These are phyloP conservation scores for Phalacrocorax aristotelis DNA, from an alignment of 2,113 vertebrate species.

Conservation along the genomic window DNA sequence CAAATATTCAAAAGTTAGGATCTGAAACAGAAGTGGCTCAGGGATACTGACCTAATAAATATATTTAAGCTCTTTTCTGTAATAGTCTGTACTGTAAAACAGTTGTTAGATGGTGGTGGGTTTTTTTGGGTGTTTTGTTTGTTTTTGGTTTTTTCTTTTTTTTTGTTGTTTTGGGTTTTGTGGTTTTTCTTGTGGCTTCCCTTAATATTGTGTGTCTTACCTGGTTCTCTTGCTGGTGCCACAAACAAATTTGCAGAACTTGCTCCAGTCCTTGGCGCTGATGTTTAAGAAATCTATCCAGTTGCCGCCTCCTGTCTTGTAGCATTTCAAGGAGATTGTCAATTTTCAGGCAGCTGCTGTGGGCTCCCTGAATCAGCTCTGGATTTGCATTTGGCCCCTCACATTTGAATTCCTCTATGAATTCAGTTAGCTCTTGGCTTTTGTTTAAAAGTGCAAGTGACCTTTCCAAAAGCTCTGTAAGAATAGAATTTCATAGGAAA, in stretches of 20 bases:
- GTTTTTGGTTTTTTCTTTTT: too few species aligned
- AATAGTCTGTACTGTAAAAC: neutral
- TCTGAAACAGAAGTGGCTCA: neutral
- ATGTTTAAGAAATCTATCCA: slow-evolving; percentile 77
- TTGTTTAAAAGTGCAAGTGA: slow-evolving; percentile 87
- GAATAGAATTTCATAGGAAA: neutral
- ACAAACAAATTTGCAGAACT: slow-evolving; percentile 75
- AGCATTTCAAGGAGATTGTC: slow-evolving; percentile 86
- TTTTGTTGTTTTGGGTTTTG: too few species aligned
- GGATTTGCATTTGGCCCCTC: slow-evolving; percentile 76
- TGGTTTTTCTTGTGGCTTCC: neutral
- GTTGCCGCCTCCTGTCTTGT: slow-evolving; percentile 84
- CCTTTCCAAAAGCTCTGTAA: slow-evolving; percentile 84
- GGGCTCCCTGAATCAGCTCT: slow-evolving; percentile 73
- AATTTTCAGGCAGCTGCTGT: slow-evolving; percentile 78
- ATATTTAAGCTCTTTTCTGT: neutral
- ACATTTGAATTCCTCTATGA: slow-evolving; percentile 82
- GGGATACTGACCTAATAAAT: neutral
- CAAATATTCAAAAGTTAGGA: neutral
- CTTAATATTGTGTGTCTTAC: slow-evolving; percentile 30
- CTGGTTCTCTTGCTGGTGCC: slow-evolving; percentile 81
- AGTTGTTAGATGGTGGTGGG: neutral
- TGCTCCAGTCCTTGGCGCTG: slow-evolving; percentile 73
- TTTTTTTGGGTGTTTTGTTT: too few species aligned
- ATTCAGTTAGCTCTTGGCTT: slow-evolving; percentile 83